Conservation (phyloP, 1,140 invertebrate species). For the Eciton burchellii region DNA sequence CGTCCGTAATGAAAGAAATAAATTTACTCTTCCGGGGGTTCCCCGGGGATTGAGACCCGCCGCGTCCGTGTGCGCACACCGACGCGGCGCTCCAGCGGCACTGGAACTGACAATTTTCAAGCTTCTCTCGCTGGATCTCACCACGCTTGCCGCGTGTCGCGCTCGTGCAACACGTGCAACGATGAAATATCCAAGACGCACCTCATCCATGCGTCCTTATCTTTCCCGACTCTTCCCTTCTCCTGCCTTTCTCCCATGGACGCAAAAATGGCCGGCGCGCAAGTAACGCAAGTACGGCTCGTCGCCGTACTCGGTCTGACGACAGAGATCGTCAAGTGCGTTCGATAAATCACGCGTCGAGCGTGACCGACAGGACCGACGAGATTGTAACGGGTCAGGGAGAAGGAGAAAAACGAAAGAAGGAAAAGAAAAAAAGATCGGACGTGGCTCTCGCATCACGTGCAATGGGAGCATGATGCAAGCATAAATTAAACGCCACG, state of each 20-base stretch:
- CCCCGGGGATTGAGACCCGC: conserved; percentile 75
- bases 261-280: conserved; percentile 12
- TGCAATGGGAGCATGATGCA: background rate
- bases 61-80: conserved; percentile 60
- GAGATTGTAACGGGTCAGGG: conserved; percentile 48
- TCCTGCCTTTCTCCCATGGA: background rate
- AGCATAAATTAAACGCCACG: conserved; percentile 9
- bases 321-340: conserved; percentile 55
- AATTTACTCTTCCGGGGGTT: conserved; percentile 82
- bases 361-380: conserved; percentile 35
- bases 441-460: conserved; percentile 31
- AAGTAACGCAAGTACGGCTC: conserved; percentile 50
- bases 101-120: conserved; percentile 18
- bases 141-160: no score
- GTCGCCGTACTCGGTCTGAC: conserved; percentile 28
- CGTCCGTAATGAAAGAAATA: conserved; percentile 86
- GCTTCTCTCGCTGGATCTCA: conserved; percentile 30
- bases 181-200: no score
- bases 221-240: no score
- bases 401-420: no score
- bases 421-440: no score
- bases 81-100: conserved; percentile 40
- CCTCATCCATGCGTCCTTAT: no score
- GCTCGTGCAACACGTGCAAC: no score
- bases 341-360: conserved; percentile 43